A percentile compares a stretch with the other conserved stretches of the same genome.
These are phyloP conservation scores for Acanthosepion lycidas DNA, from an alignment of 2,888 invertebrate species.

Conservation along the genomic window DNA sequence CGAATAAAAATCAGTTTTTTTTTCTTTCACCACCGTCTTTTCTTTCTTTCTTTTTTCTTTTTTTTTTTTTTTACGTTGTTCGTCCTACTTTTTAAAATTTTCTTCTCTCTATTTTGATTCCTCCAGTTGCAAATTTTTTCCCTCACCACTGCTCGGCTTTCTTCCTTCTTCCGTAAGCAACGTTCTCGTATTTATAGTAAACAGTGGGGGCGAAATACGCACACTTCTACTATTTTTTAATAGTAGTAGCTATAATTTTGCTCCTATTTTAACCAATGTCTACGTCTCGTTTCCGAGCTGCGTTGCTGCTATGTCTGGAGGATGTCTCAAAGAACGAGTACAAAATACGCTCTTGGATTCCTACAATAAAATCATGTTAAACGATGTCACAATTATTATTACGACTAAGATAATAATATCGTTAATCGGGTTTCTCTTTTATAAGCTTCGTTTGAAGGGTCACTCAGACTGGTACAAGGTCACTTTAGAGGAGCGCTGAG, in stretches of 20 bases:
- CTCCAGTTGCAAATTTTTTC: not conserved
- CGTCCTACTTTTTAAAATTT: no score
- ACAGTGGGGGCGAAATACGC: not conserved
- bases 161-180: not conserved
- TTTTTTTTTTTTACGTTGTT: not conserved
- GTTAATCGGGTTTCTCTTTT: not conserved
- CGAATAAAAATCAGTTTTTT: not conserved
- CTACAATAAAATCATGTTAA: not conserved
- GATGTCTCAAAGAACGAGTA: no score
- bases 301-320: not conserved
- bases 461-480: not conserved
- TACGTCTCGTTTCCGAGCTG: not conserved
- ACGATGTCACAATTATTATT: not conserved
- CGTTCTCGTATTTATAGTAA: not conserved
- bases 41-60: not conserved
- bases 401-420: not conserved
- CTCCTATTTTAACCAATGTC: not conserved
- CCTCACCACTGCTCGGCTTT: not conserved
- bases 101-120: not conserved
- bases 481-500: not conserved
- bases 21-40: not conserved
- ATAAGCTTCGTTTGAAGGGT: not conserved
- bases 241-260: not conserved
- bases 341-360: not conserved
- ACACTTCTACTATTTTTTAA: not conserved